phyloP scores from a whole-genome alignment of 2,797 vertebrate genomes.

The Okamejei kenojei region DNA sequence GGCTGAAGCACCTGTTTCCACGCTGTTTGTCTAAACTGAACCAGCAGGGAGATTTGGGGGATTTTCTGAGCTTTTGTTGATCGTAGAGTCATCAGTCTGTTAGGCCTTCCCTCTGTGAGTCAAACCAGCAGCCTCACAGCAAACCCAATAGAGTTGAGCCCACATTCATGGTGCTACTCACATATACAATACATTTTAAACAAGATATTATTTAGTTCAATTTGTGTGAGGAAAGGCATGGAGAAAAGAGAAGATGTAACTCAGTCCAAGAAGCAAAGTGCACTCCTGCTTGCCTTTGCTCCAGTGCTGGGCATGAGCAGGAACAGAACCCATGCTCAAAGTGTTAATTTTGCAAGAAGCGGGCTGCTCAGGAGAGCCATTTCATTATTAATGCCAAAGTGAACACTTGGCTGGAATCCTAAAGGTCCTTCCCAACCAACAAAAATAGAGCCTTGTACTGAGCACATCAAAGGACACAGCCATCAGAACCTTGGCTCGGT shows the following conservation, averaged over 20 bases:
- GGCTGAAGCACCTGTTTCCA: too few species aligned
- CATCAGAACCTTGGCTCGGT: not conserved
- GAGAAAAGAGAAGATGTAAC: not conserved
- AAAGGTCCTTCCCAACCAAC: slow-evolving; percentile 25
- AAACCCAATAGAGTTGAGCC: not conserved
- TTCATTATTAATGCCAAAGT: slow-evolving; percentile 26
- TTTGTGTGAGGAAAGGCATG: not conserved
- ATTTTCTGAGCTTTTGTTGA: too few species aligned
- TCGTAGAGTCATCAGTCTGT: too few species aligned
- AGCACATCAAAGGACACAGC: not conserved
- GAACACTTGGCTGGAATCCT: slow-evolving; percentile 17
- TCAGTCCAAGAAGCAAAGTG: not conserved
- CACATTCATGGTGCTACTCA: not conserved
- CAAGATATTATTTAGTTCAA: not conserved
- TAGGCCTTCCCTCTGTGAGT: not conserved
- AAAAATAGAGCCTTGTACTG: slow-evolving; percentile 23
- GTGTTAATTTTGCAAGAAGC: not conserved
- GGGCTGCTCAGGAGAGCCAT: not conserved
- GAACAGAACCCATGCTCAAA: not conserved
- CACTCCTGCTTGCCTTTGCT: not conserved
- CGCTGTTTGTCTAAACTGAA: too few species aligned
- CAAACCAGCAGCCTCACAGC: not conserved
- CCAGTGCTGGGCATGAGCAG: not conserved
- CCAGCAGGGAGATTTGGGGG: too few species aligned
- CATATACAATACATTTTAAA: not conserved